These are phyloP conservation scores for Huso huso DNA, from an alignment of 2,797 vertebrate genomes.

Conservation along the genomic window DNA sequence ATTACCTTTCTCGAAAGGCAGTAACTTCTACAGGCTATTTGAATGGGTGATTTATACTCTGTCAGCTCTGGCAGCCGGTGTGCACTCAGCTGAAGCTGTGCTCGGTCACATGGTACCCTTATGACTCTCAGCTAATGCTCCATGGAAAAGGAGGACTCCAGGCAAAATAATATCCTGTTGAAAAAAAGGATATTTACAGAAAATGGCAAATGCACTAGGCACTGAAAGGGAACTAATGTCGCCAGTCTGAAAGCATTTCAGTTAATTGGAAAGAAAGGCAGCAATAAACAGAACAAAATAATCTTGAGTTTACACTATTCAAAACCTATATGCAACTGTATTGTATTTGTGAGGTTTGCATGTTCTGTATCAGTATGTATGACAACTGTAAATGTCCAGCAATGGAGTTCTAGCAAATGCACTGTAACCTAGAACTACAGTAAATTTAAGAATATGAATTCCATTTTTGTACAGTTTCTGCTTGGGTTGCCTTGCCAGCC, in stretches of 20 bases:
- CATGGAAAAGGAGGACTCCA: not conserved
- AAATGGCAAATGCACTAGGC: not conserved
- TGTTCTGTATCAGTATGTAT: too few species aligned
- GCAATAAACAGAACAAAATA: too few species aligned
- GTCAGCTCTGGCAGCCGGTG: not conserved
- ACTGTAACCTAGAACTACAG: too few species aligned
- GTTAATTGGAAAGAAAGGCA: not conserved
- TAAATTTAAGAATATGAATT: too few species aligned
- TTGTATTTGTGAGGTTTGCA: too few species aligned
- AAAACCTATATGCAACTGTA: too few species aligned
- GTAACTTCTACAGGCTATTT: not conserved
- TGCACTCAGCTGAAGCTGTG: not conserved
- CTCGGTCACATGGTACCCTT: not conserved
- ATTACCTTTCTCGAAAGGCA: slow-evolving; percentile 1
- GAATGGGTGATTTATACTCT: not conserved
- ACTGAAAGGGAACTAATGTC: not conserved
- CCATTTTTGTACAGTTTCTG: too few species aligned
- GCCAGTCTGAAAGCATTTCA: not conserved
- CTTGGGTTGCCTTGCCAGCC: too few species aligned
- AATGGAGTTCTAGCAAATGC: too few species aligned
- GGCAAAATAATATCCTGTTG: not conserved
- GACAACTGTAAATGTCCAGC: too few species aligned
- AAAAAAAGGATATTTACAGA: not conserved
- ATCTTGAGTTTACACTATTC: too few species aligned
- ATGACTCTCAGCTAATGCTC: not conserved